Evolutionary conservation across 2,113 vertebrate genomes (phyloP), one percentile per base, ranked within the genome.

Genomic region (Gracilinanus agilis): DNA sequence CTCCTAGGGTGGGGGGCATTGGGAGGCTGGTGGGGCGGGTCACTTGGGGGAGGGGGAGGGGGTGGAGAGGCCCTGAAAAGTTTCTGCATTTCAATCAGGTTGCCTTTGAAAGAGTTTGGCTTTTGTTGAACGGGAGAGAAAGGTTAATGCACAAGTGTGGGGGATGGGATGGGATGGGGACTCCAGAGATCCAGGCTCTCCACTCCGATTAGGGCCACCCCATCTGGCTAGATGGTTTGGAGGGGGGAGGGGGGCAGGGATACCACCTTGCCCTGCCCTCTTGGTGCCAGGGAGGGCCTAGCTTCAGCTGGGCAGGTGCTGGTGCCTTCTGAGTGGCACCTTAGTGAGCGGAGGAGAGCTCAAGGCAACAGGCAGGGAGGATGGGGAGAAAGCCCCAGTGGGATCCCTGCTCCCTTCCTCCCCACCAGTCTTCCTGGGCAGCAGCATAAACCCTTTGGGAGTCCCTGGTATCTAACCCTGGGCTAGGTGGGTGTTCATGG

Each of bases 71-170:
- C 97, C 95, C 97, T 97, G 98, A 98, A 98, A 98, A 98, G 67
- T 97, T 98, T 98, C 98, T 99, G 98, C 99, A 98, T 99, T 98
- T 99, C 98, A 99, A 99, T 99, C 98, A 98, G 98, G 96, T 98
- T 98, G 97, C 97, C 98, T 98, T 98, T 99, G 98, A 99, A 98
- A 98, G 98, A 98, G 96, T 98, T 98, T 98, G 95, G 98, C 98
- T 98, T 98, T 98, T 98, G 98, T 98, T 98, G 97, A 54, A 95
- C 95, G 96, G 95, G 96, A 97, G 97, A 98, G 96, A 98, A 97
- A 96, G 96, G 96, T 95, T 97, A 97, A 98, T 96, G 97, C 98
- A 98, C 97, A 97, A 97, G 97, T 40, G 12, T n/a, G 67, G 97
- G 97, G 97, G 96, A 95, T 94, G 75, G 95, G 91, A 96, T 97